phyloP scores from a whole-genome alignment of 30 jellyfish, hydroid and myxozoan species.

The Aurelia aurita complex sp. Pacific region DNA sequence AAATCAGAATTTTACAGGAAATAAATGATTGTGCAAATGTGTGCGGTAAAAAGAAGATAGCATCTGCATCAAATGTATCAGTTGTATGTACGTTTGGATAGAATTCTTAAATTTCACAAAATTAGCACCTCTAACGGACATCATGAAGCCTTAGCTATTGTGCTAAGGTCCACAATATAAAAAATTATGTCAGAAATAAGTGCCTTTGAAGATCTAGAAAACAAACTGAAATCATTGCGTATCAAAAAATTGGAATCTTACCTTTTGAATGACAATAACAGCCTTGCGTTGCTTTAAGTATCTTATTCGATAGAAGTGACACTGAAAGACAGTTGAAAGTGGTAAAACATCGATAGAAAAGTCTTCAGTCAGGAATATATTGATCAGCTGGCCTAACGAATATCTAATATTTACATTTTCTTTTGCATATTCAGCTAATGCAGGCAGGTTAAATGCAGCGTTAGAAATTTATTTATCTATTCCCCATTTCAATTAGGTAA shows the following conservation, averaged over 20 bases:
- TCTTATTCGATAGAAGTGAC: constrained; percentile 54
- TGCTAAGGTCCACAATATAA: too few relatives aligned
- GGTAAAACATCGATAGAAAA: neutral
- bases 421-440: neutral
- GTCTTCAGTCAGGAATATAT: neutral
- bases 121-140: too few relatives aligned
- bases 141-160: too few relatives aligned
- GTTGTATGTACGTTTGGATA: neutral
- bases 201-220: too few relatives aligned
- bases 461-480: neutral
- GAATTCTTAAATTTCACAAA: too few relatives aligned
- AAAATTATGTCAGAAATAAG: too few relatives aligned
- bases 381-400: neutral
- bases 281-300: constrained; percentile 74
- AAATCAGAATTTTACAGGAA: neutral
- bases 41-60: neutral
- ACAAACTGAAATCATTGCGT: too few relatives aligned
- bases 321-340: constrained; percentile 26
- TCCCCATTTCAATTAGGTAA: too few relatives aligned
- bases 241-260: neutral
- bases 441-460: neutral
- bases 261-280: constrained; percentile 78
- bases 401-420: too few relatives aligned
- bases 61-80: neutral
- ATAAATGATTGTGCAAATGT: neutral